Base-by-base conservation (phyloP, 2,113 vertebrate genomes). In the Motacilla alba region DNA sequence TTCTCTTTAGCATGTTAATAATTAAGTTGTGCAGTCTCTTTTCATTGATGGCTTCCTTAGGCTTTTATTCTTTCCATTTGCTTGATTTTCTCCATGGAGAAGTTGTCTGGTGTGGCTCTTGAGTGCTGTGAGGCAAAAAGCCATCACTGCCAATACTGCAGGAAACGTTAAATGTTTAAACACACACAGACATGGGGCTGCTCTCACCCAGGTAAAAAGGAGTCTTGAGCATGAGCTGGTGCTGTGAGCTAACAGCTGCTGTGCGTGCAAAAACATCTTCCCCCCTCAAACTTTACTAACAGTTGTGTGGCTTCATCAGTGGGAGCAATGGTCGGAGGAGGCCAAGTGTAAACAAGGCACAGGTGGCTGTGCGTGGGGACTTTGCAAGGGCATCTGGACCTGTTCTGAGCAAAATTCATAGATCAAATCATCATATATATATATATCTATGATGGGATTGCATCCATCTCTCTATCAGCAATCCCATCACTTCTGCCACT, bases 291-390 rank as follows among this genome's bases (percentile, higher is more conserved):
- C 68, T 80, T 96, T 75, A 81, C 70, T 72, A 96, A 60, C 56
- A 87, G 60, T 84, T 81, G 47, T 88, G 60, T 67, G 11, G 79
- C 60, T 93, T 72, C 73, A 39, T 81, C 52, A 75, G 78, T 80
- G 82, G 70, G 75, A 77, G 70, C 19, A 31, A 49, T 85, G 80
- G 66, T 55, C 70, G 92, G 92, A 89, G 88, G 82, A 74, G 37
- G 92, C 56, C 64, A 89, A 35, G 49, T 59, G 82, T 78, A 94
- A 95, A 93, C 52, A 88, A 63, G 81, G 56, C 93, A 39, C 93
- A 95, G 92, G 94, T 94, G 90, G 82, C 79, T 67, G 5, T 35
- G 86, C 39, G 77, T 50, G 56, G 31, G 78, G 75, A 18, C 58
- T 90, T 59, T 6, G 1, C 24, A 43, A 74, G 75, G 52, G 67